A percentile compares a stretch with the other conserved stretches of the same genome.
These are phyloP conservation scores for Polydrusus tereticollis DNA, from an alignment of 2,888 invertebrate species.

Conservation along the genomic window DNA sequence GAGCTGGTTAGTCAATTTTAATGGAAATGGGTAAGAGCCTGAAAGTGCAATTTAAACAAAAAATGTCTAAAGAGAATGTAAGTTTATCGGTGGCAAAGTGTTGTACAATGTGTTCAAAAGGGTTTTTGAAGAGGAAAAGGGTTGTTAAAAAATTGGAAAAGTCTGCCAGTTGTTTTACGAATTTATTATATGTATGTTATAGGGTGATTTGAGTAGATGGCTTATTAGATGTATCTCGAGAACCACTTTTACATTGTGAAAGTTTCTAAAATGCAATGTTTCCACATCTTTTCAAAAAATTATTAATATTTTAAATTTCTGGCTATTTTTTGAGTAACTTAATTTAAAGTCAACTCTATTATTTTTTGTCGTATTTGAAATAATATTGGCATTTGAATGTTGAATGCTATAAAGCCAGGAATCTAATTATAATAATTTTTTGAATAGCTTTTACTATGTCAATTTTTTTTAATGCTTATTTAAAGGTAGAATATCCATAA, in stretches of 20 bases:
- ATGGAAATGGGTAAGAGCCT: neutral
- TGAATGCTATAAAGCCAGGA: too few species aligned
- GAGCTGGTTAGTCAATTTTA: slow-evolving; percentile 39
- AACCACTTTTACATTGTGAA: neutral
- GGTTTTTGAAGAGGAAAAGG: neutral
- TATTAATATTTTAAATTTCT: too few species aligned
- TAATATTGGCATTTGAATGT: too few species aligned
- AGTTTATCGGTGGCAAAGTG: neutral
- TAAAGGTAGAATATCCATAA: too few species aligned
- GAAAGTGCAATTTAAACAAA: slow-evolving; percentile 16
- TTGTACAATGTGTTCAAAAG: slow-evolving; percentile 8
- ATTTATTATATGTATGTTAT: neutral
- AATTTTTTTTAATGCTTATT: too few species aligned
- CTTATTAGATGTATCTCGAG: neutral
- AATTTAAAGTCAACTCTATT: too few species aligned
- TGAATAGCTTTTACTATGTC: too few species aligned
- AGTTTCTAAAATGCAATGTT: too few species aligned
- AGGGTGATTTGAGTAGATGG: neutral
- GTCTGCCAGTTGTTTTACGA: neutral
- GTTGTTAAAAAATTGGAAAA: neutral
- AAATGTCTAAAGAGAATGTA: neutral
- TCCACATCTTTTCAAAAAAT: too few species aligned
- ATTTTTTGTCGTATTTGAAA: too few species aligned
- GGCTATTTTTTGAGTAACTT: too few species aligned
- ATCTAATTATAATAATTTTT: too few species aligned